Evolutionary conservation across 2,113 vertebrate genomes (phyloP).

Genomic region (Microcebus tavaratra): DNA sequence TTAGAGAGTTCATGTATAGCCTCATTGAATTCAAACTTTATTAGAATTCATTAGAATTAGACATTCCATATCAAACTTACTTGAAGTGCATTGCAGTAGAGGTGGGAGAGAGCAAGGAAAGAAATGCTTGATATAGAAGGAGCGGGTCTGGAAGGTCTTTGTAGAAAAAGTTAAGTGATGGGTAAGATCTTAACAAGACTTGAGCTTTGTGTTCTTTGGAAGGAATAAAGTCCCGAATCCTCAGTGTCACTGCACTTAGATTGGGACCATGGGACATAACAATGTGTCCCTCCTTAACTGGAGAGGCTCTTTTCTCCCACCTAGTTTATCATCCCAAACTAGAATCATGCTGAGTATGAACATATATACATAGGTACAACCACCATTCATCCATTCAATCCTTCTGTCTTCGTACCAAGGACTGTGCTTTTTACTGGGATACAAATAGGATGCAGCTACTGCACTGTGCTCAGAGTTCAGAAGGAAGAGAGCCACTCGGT

Average conservation of each 20-base stretch:
- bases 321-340: neutral
- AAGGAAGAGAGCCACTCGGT: neutral
- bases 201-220: neutral
- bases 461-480: neutral
- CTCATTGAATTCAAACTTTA: neutral
- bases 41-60: constrained; percentile 10
- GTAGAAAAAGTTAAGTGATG: neutral
- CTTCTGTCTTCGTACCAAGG: neutral
- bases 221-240: neutral
- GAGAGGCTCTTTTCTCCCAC: neutral
- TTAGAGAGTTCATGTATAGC: neutral
- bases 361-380: neutral
- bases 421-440: neutral
- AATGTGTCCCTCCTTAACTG: neutral
- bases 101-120: neutral
- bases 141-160: neutral
- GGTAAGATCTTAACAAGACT: neutral
- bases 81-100: neutral
- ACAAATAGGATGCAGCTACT: neutral
- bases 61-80: neutral
- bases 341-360: neutral
- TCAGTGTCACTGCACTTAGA: neutral
- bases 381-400: neutral
- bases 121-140: neutral
- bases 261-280: neutral